A percentile compares a stretch with the other conserved stretches of the same genome.
These are phyloP conservation scores for Eumerus sabulonum DNA, from an alignment of 2,888 invertebrate species.

Conservation along the genomic window DNA sequence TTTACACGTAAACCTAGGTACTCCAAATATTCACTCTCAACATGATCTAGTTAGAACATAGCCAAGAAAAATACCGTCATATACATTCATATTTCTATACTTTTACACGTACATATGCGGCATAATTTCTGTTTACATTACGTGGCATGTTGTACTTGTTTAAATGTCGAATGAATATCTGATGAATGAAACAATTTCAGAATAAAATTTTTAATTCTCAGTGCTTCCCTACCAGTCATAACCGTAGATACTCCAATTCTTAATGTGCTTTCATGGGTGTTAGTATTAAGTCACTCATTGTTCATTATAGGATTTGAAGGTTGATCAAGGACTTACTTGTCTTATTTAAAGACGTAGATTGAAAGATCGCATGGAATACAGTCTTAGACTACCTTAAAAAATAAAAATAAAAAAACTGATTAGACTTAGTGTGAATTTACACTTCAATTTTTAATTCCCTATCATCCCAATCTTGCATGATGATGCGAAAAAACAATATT, in stretches of 20 bases:
- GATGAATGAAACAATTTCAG: background rate
- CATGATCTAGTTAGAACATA: slow-evolving; percentile 23
- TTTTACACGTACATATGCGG: slow-evolving; percentile 4
- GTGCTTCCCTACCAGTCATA: slow-evolving; percentile 21
- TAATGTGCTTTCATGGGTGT: slow-evolving; percentile 9
- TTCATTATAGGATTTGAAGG: too few species aligned
- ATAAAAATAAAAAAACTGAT: too few species aligned
- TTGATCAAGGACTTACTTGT: too few species aligned
- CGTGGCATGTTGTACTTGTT: slow-evolving; percentile 55
- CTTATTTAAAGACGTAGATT: too few species aligned
- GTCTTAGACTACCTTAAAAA: too few species aligned
- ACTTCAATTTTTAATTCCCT: too few species aligned
- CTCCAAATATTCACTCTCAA: slow-evolving; percentile 9
- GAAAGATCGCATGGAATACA: too few species aligned
- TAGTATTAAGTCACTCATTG: too few species aligned
- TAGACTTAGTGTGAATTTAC: too few species aligned
- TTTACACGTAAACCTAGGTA: slow-evolving; percentile 13
- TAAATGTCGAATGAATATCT: slow-evolving; percentile 16
- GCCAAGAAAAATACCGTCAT: slow-evolving; percentile 64
- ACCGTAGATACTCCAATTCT: background rate
- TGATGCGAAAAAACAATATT: too few species aligned
- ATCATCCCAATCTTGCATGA: too few species aligned
- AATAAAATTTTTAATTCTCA: slow-evolving; percentile 20
- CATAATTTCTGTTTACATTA: slow-evolving; percentile 29
- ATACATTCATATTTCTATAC: background rate